Evolutionary conservation across 2,797 vertebrate genomes (phyloP), one percentile per base, ranked within the genome.

Genomic region (Perodicticus potto): DNA sequence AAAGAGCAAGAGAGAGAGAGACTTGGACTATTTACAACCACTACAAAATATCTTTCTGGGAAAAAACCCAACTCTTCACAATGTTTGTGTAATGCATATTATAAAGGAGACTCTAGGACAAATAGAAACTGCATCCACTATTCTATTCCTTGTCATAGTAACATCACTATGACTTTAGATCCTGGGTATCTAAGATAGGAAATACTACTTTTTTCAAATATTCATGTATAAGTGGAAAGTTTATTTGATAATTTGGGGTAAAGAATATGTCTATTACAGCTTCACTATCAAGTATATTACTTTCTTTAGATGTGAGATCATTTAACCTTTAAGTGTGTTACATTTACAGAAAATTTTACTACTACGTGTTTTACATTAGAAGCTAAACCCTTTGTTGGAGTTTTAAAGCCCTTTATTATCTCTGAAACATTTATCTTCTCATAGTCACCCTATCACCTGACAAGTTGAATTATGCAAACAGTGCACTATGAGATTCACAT

Each of bases 261-360:
- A 96, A 93, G 27, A 93, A 92, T 34, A 92, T 34, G 27, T 82
- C 34, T 93, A 22, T 77, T 70, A 84, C 25, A 86, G 22, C 53
- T 89, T 95, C 87, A 85, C 2, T 86, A 73, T 92, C 61, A 91
- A 80, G 23, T 78, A 57, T 85, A 70, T 87, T 80, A 89, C n/a
- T 22, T 76, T 93, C 91, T 53, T 55, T 86, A 19, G 3, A 61
- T 32, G 23, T 2, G 14, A 76, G 17, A 4, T 83, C 5, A 57
- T 81, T 91, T 93, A 88, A 72, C 5, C 81, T 95, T 91, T 73
- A 88, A 81, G 11, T 86, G 37, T 81, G 70, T 78, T 86, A 72
- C 37, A 74, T 78, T 83, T 91, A 96, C 25, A 95, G 65, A 78
- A 97, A 93, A 96, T 22, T 61, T 76, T 86, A 89, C 77, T 89